These are phyloP conservation scores for Corydoras sp. DNA, from an alignment of 2,113 vertebrate genomes.

Conservation along the genomic window DNA sequence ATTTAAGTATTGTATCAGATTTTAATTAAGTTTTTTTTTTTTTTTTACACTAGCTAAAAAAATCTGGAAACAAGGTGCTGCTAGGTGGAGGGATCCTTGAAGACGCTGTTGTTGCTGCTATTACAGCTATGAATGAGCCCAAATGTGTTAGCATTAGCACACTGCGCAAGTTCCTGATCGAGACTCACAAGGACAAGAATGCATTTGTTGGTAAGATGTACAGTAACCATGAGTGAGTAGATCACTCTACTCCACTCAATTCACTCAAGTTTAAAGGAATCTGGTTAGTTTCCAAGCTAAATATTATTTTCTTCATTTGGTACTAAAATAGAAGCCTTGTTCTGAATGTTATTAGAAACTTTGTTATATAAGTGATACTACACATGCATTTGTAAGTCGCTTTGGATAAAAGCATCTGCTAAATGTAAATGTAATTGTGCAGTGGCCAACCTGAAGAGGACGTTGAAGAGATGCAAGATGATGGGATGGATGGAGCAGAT, in stretches of 20 bases:
- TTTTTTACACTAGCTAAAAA: constrained; percentile 77
- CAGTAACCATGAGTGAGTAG: too few species aligned
- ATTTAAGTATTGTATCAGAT: too few species aligned
- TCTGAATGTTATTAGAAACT: too few species aligned
- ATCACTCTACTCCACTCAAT: too few species aligned
- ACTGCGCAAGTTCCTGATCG: constrained; percentile 85
- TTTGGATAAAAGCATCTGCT: too few species aligned
- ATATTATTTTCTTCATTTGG: too few species aligned
- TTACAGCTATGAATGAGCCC: constrained; percentile 97
- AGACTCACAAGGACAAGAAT: constrained; percentile 84
- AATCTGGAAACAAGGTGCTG: constrained; percentile 81
- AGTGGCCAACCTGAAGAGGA: constrained; percentile 90
- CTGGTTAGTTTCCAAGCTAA: too few species aligned
- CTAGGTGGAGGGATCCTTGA: constrained; percentile 83
- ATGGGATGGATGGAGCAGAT: constrained; percentile 99
- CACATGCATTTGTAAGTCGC: too few species aligned
- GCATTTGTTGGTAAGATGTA: constrained; percentile 75
- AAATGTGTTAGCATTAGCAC: constrained; percentile 94
- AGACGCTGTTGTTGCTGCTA: constrained; percentile 89
- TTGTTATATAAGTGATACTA: too few species aligned
- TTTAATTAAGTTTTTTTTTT: neutral
- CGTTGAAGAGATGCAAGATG: constrained; percentile 91
- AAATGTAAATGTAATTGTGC: too few species aligned
- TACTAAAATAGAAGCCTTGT: too few species aligned
- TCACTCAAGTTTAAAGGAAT: too few species aligned